Evolutionary conservation across 2,113 vertebrate genomes (phyloP).

Genomic region (Macroglossus sobrinus): DNA sequence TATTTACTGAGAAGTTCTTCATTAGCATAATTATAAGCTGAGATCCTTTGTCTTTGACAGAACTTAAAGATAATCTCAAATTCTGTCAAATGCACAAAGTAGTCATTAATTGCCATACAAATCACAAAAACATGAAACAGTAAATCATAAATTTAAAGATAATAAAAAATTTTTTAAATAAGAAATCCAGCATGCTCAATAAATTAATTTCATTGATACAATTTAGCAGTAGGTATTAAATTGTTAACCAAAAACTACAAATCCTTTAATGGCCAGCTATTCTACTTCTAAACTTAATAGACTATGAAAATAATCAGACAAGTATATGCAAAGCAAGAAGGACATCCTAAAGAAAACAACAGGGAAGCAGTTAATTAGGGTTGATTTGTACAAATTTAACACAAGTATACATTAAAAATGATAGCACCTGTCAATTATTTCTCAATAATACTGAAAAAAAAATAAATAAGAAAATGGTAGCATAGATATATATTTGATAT

Average conservation of each 20-base stretch:
- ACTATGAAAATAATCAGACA: not conserved
- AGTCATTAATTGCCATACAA: not conserved
- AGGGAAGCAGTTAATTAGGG: not conserved
- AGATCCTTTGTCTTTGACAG: constrained; percentile 86
- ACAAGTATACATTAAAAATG: not conserved
- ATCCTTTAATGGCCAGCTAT: not conserved
- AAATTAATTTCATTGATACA: not conserved
- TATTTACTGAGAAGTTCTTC: constrained; percentile 89
- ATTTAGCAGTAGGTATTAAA: not conserved
- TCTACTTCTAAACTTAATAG: not conserved
- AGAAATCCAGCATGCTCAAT: not conserved
- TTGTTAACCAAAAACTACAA: not conserved
- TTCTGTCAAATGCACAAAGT: constrained; percentile 78
- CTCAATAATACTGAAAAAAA: not conserved
- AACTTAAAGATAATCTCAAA: constrained; percentile 89
- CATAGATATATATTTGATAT: not conserved
- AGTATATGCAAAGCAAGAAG: not conserved
- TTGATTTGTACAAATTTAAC: not conserved
- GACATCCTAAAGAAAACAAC: not conserved
- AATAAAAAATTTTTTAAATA: not conserved
- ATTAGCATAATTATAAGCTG: constrained; percentile 82
- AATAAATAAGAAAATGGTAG: not conserved
- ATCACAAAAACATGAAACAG: not conserved
- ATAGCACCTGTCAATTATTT: not conserved
- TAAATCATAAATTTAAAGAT: not conserved